phyloP scores from a whole-genome alignment of 1,140 invertebrate species.

The Cyclina sinensis region DNA sequence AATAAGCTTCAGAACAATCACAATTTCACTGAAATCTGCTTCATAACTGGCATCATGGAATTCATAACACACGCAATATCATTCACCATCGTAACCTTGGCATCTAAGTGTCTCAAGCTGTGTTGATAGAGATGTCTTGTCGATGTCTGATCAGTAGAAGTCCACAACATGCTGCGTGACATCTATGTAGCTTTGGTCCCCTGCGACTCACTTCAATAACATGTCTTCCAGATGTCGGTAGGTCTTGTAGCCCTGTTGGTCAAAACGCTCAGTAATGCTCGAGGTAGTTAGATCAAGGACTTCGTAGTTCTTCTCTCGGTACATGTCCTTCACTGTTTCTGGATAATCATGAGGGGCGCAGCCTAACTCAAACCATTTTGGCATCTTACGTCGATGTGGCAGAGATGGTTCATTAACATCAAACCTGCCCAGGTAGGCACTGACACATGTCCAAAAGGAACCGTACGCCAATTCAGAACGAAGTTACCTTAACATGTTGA shows the following conservation, averaged over 20 bases:
- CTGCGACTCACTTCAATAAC: not conserved
- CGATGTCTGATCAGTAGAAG: not conserved
- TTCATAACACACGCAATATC: not conserved
- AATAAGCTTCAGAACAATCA: not conserved
- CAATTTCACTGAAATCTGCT: not conserved
- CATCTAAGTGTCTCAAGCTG: not conserved
- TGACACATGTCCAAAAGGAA: not conserved
- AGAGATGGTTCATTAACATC: constrained; percentile 48
- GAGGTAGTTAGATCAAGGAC: not conserved
- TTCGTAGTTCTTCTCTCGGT: not conserved
- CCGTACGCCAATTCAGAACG: not conserved
- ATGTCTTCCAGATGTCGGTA: not conserved
- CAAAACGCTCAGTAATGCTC: not conserved
- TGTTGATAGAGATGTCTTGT: not conserved
- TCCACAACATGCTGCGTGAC: too few relatives aligned
- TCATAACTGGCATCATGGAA: not conserved
- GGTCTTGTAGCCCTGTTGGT: not conserved
- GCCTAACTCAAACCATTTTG: not conserved
- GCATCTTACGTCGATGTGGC: not conserved
- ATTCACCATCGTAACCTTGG: not conserved
- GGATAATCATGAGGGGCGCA: not conserved
- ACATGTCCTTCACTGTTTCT: not conserved
- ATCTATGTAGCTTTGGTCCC: too few relatives aligned
- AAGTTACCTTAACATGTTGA: not conserved
- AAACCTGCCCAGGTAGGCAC: not conserved